phyloP scores from a whole-genome alignment of 1,140 invertebrate genomes.

The Carposina sasakii region DNA sequence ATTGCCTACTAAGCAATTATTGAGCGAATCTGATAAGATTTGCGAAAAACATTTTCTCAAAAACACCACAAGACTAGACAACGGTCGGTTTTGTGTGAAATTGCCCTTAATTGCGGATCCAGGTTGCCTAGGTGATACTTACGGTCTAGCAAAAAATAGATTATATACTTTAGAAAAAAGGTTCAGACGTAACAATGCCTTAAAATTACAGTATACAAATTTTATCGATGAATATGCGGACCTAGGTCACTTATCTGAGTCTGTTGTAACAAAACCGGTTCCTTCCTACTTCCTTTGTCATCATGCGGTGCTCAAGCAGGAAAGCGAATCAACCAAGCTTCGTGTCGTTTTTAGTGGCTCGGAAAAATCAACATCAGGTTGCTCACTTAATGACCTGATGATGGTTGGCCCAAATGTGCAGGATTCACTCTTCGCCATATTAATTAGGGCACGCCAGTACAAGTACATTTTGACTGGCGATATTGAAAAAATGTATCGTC shows the following conservation, averaged over 20 bases:
- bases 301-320: background rate
- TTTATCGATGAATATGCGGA: slow-evolving; percentile 4
- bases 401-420: slow-evolving; percentile 18
- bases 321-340: slow-evolving; percentile 13
- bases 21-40: background rate
- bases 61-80: background rate
- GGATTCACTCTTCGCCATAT: slow-evolving; percentile 32
- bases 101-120: background rate
- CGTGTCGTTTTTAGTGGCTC: slow-evolving; percentile 26
- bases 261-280: slow-evolving; percentile 7
- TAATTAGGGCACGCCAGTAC: slow-evolving; percentile 37
- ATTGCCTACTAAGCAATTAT: background rate
- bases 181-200: background rate
- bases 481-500: slow-evolving; percentile 27
- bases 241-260: background rate
- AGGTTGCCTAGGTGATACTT: background rate
- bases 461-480: slow-evolving; percentile 34
- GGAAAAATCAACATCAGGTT: slow-evolving; percentile 16
- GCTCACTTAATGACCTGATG: slow-evolving; percentile 24
- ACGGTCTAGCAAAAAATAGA: background rate
- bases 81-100: background rate
- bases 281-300: slow-evolving; percentile 17
- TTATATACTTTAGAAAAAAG: background rate
- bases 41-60: background rate
- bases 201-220: slow-evolving; percentile 1